Conservation (phyloP, 2,888 invertebrate genomes). For the Epinotia ramella region DNA sequence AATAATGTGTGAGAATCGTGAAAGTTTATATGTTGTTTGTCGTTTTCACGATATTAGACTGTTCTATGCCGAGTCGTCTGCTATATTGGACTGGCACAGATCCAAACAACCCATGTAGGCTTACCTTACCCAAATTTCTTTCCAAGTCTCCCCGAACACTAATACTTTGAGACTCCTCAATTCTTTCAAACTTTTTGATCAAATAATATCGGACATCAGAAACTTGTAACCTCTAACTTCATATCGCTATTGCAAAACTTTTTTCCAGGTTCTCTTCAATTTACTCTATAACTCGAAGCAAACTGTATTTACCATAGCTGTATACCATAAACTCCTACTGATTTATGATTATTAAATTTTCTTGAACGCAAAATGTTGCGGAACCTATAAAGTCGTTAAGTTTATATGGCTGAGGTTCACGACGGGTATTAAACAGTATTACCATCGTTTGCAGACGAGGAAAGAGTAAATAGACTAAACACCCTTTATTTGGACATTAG, state of each 20-base stretch:
- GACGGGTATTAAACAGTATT: slow-evolving; percentile 34
- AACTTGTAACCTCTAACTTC: slow-evolving; percentile 9
- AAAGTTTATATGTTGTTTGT: too few species aligned
- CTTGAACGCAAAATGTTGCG: slow-evolving; percentile 21
- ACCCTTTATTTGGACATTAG: slow-evolving; percentile 23
- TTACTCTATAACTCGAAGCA: neutral
- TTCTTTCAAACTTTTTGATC: neutral
- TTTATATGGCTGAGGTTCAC: slow-evolving; percentile 22
- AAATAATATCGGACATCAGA: slow-evolving; percentile 11
- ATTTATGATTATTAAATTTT: slow-evolving; percentile 43
- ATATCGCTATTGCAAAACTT: slow-evolving; percentile 26
- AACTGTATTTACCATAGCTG: slow-evolving; percentile 27
- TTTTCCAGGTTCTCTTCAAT: slow-evolving; percentile 6
- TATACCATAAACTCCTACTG: slow-evolving; percentile 21
- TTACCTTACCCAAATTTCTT: neutral
- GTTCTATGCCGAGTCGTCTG: neutral
- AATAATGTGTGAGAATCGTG: too few species aligned
- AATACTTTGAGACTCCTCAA: slow-evolving; percentile 5
- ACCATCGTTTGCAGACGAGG: slow-evolving; percentile 26
- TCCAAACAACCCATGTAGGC: neutral
- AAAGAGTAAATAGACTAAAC: slow-evolving; percentile 23
- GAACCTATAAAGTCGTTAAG: slow-evolving; percentile 4
- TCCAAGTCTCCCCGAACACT: neutral
- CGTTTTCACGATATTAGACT: too few species aligned
- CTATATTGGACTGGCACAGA: neutral